These are phyloP conservation scores for Anas capensis DNA, from an alignment of 2,797 vertebrate genomes.

Conservation along the genomic window DNA sequence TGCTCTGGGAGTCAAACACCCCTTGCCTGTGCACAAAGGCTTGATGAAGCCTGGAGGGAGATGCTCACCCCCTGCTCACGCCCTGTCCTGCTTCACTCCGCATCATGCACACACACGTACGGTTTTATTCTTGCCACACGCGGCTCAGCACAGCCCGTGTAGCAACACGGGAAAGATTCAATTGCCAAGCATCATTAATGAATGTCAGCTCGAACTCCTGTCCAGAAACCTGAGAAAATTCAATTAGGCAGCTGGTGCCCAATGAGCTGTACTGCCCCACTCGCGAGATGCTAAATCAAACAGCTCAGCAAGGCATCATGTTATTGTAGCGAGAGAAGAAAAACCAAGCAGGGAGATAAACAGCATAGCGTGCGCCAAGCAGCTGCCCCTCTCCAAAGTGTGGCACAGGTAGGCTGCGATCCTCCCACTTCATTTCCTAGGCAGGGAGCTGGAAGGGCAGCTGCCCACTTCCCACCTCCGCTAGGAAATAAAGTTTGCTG, in stretches of 20 bases:
- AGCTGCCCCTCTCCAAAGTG: neutral
- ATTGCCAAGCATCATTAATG: slow-evolving; percentile 60
- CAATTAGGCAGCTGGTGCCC: slow-evolving; percentile 62
- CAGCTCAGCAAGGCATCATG: slow-evolving; percentile 26
- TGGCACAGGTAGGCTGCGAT: rapidly evolving
- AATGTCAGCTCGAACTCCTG: slow-evolving; percentile 40
- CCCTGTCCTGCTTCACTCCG: neutral
- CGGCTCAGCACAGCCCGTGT: neutral
- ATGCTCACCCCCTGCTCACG: neutral
- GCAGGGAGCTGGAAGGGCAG: neutral
- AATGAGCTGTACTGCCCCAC: slow-evolving; percentile 51
- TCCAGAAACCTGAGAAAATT: slow-evolving; percentile 67
- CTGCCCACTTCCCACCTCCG: neutral
- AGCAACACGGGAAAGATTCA: neutral
- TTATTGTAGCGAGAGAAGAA: neutral
- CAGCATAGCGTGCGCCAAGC: neutral
- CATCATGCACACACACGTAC: neutral
- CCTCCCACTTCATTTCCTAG: neutral
- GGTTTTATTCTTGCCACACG: neutral
- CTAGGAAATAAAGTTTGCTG: neutral
- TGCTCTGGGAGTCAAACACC: neutral
- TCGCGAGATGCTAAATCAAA: slow-evolving; percentile 35
- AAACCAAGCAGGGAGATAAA: neutral
- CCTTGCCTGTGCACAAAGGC: neutral
- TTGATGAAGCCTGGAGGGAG: neutral